These are phyloP conservation scores for Phlogophora meticulosa DNA, from an alignment of 2,888 invertebrate genomes.

Conservation along the genomic window DNA sequence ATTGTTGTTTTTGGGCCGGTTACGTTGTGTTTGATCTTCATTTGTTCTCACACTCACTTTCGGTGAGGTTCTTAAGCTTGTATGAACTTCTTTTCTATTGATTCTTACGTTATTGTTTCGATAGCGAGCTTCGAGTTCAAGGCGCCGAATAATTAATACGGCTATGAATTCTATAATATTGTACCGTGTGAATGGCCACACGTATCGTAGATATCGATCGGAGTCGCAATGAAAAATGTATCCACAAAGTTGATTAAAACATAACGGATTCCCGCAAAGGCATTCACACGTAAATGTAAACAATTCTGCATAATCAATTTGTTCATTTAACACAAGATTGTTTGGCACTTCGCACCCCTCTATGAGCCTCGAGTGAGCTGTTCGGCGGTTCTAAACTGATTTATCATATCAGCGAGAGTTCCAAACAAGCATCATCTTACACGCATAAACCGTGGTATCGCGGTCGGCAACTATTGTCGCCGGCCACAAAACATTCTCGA, in stretches of 20 bases:
- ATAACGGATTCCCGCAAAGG: conserved; percentile 11
- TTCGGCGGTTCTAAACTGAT: conserved; percentile 88
- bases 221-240: conserved; percentile 13
- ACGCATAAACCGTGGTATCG: conserved; percentile 89
- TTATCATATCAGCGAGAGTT: conserved; percentile 89
- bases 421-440: conserved; percentile 91
- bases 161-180: conserved; percentile 12
- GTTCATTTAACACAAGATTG: conserved; percentile 86
- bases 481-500: conserved; percentile 82
- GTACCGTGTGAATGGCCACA: conserved; percentile 24
- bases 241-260: conserved; percentile 23
- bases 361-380: conserved; percentile 85
- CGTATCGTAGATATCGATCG: conserved; percentile 29
- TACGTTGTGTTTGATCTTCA: conserved; percentile 43
- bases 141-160: conserved; percentile 44
- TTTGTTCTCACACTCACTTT: conserved; percentile 34
- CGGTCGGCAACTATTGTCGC: conserved; percentile 76
- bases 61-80: conserved; percentile 29
- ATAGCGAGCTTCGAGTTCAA: conserved; percentile 1
- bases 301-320: conserved; percentile 82
- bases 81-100: conserved; percentile 46
- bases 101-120: conserved; percentile 15
- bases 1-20: conserved; percentile 67
- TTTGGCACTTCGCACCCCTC: conserved; percentile 83
- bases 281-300: conserved; percentile 53